These are phyloP conservation scores for Cydia fagiglandana DNA, from an alignment of 1,140 invertebrate genomes.

Conservation along the genomic window DNA sequence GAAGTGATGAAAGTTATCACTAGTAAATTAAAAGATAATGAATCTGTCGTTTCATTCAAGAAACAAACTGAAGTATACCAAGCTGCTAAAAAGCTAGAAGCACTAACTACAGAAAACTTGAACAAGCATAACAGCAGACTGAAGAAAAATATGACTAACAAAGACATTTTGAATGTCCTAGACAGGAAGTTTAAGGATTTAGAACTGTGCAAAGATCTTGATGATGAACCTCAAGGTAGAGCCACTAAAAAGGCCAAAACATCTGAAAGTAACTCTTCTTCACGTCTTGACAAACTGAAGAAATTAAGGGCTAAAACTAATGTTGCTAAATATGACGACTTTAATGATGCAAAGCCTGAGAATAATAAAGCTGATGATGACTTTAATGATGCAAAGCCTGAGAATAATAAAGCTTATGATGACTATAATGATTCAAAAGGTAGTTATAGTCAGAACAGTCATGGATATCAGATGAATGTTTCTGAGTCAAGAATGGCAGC, in stretches of 20 bases:
- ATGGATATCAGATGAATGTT: neutral
- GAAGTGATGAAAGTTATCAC: constrained; percentile 47
- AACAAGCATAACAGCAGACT: constrained; percentile 39
- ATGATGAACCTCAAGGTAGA: constrained; percentile 53
- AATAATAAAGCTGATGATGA: neutral
- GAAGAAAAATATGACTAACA: constrained; percentile 15
- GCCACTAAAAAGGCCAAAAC: constrained; percentile 35
- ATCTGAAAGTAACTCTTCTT: neutral
- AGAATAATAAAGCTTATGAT: neutral
- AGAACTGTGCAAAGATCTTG: constrained; percentile 56
- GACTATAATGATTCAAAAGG: neutral
- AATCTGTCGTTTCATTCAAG: constrained; percentile 35
- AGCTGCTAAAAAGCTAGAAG: constrained; percentile 42
- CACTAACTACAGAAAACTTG: constrained; percentile 46
- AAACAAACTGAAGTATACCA: constrained; percentile 50
- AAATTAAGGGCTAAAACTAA: neutral
- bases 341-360: neutral
- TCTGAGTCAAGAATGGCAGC: neutral
- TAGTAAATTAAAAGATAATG: constrained; percentile 42
- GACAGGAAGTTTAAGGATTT: constrained; percentile 54
- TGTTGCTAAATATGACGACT: neutral
- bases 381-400: neutral
- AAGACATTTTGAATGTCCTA: constrained; percentile 36
- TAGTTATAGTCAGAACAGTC: neutral
- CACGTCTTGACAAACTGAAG: neutral